Conservation (phyloP, 2,797 vertebrate genomes). For the Acanthis flammea region DNA sequence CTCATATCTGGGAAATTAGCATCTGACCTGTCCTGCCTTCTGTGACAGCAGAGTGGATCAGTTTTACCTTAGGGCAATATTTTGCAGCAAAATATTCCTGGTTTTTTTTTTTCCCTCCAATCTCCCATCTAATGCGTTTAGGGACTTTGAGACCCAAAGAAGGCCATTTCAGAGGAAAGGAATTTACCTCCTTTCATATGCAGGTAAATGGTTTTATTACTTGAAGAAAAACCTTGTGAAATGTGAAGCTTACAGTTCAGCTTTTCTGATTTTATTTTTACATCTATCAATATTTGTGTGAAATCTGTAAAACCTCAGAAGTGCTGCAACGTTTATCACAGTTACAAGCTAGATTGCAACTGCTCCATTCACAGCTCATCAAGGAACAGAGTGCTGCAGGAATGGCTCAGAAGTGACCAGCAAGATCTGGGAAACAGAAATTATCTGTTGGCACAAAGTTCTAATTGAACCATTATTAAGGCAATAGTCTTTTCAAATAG, state of each 20-base stretch:
- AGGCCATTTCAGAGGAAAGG: not conserved
- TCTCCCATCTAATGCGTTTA: not conserved
- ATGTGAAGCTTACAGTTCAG: not conserved
- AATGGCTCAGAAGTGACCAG: not conserved
- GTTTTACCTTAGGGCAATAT: not conserved
- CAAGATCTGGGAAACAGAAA: not conserved
- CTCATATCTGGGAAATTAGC: not conserved
- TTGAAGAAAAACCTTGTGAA: not conserved
- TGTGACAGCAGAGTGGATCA: not conserved
- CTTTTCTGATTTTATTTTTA: not conserved
- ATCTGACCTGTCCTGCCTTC: not conserved
- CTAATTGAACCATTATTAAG: not conserved
- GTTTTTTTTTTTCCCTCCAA: not conserved
- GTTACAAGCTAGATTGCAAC: not conserved
- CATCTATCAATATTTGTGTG: not conserved
- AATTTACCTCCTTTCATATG: not conserved
- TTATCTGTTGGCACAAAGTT: not conserved
- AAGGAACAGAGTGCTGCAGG: not conserved
- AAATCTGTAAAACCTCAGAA: not conserved
- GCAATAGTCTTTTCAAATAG: not conserved
- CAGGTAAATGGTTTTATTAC: not conserved
- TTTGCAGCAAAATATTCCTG: not conserved
- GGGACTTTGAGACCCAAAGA: not conserved
- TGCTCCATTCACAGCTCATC: accelerated
- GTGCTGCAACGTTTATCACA: not conserved